A percentile compares a stretch with the other conserved stretches of the same genome.
These are phyloP conservation scores for Drosophila azteca DNA, from an alignment of 1,140 invertebrate genomes.

Conservation along the genomic window DNA sequence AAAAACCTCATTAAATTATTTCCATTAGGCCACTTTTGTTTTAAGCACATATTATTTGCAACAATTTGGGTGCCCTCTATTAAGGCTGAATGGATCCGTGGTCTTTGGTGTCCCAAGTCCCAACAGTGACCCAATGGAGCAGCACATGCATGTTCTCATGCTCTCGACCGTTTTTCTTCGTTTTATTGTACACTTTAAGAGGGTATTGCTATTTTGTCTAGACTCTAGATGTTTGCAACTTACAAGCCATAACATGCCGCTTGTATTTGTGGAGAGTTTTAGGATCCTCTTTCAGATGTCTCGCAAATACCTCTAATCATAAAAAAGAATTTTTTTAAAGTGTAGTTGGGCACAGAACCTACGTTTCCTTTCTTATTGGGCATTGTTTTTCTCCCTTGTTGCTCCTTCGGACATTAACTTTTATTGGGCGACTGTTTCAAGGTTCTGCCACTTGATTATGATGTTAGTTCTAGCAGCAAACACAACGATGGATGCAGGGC, in stretches of 20 bases:
- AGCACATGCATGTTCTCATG: slow-evolving; percentile 9
- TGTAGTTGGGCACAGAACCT: no score
- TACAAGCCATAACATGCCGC: no score
- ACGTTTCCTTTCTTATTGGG: no score
- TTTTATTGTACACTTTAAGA: neutral
- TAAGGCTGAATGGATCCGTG: neutral
- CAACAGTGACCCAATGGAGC: no score
- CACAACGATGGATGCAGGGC: slow-evolving; percentile 24
- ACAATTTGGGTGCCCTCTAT: slow-evolving; percentile 54
- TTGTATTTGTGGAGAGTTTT: no score
- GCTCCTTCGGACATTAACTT: slow-evolving; percentile 49
- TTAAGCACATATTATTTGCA: slow-evolving; percentile 59
- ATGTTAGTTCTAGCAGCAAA: slow-evolving; percentile 32
- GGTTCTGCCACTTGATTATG: slow-evolving; percentile 58
- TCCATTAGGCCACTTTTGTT: slow-evolving; percentile 1
- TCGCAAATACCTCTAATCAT: no score
- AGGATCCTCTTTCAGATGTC: no score
- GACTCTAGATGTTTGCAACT: no score
- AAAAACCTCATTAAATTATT: no score
- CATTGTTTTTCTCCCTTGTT: neutral
- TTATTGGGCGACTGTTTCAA: slow-evolving; percentile 47
- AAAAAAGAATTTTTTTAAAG: no score
- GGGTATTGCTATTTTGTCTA: no score
- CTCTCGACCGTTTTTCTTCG: slow-evolving; percentile 29
- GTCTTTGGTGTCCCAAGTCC: neutral